Conservation (phyloP, 2,888 invertebrate genomes). For the Cremastinae sp. region DNA sequence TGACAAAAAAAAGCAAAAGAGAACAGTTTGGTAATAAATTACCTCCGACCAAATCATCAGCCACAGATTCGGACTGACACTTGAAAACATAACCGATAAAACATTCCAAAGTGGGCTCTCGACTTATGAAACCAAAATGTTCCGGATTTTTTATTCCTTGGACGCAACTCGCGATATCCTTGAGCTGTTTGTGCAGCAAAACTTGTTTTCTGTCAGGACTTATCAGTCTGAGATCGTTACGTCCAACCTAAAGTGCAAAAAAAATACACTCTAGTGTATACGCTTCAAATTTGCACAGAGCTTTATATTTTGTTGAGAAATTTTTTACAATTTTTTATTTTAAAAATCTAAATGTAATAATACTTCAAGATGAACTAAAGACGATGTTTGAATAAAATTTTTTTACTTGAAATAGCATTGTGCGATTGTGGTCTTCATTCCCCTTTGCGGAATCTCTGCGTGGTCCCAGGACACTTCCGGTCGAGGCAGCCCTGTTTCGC, state of each 20-base stretch:
- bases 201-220: constrained; percentile 96
- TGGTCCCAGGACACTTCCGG: constrained; percentile 77
- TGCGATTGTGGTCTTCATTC: constrained; percentile 89
- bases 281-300: too few relatives aligned
- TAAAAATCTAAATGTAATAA: too few relatives aligned
- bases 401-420: constrained; percentile 93
- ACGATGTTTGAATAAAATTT: constrained; percentile 61
- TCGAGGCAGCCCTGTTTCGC: constrained; percentile 80
- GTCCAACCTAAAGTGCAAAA: constrained; percentile 89
- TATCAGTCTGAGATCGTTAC: constrained; percentile 92
- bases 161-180: constrained; percentile 93
- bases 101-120: constrained; percentile 85
- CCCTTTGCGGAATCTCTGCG: constrained; percentile 75
- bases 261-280: too few relatives aligned
- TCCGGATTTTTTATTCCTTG: constrained; percentile 90
- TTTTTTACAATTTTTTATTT: too few relatives aligned
- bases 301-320: too few relatives aligned
- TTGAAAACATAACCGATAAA: constrained; percentile 95
- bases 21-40: constrained; percentile 61
- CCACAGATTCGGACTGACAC: constrained; percentile 92
- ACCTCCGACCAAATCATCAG: constrained; percentile 90
- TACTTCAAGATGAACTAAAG: too few relatives aligned
- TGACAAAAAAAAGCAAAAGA: not conserved
- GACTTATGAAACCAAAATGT: constrained; percentile 96
- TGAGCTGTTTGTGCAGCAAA: constrained; percentile 92